Percentiles rank a stretch among this genome's conserved stretches.
Evolutionary conservation across 2,888 invertebrate species (phyloP).

Genomic region (Tanytarsus gracilentus): DNA sequence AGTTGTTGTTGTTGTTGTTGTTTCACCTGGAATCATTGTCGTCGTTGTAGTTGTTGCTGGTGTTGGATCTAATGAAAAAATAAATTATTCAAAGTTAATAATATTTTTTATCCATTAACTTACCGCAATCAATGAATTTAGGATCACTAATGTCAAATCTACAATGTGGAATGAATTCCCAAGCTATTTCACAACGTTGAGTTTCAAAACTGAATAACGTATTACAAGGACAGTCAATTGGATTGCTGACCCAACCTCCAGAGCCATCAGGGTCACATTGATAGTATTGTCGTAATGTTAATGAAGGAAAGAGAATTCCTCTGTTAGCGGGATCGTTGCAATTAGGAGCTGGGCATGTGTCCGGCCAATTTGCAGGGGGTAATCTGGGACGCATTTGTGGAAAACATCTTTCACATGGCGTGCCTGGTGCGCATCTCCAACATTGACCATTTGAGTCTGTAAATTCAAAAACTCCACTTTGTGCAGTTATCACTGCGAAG

Average conservation of each 20-base stretch:
- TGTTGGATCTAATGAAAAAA: background rate
- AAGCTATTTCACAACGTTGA: too few species aligned
- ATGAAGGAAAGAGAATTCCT: too few species aligned
- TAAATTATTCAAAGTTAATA: background rate
- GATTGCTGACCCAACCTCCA: too few species aligned
- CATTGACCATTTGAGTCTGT: background rate
- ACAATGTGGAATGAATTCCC: too few species aligned
- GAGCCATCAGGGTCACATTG: too few species aligned
- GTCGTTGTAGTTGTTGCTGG: background rate
- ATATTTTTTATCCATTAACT: background rate
- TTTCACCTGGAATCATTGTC: background rate
- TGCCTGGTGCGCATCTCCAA: background rate
- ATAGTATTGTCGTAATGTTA: too few species aligned
- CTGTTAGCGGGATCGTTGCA: background rate
- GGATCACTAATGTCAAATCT: too few species aligned
- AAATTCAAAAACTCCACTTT: background rate
- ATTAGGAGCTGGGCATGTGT: background rate
- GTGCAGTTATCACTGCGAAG: background rate
- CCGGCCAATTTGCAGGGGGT: background rate
- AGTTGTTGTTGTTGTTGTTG: background rate
- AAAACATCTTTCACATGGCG: background rate
- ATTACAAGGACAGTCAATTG: too few species aligned
- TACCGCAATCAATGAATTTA: background rate
- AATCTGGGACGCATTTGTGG: background rate
- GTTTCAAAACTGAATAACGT: too few species aligned